phyloP scores from a whole-genome alignment of 2,888 invertebrate genomes.

The Apodemia hepburni region DNA sequence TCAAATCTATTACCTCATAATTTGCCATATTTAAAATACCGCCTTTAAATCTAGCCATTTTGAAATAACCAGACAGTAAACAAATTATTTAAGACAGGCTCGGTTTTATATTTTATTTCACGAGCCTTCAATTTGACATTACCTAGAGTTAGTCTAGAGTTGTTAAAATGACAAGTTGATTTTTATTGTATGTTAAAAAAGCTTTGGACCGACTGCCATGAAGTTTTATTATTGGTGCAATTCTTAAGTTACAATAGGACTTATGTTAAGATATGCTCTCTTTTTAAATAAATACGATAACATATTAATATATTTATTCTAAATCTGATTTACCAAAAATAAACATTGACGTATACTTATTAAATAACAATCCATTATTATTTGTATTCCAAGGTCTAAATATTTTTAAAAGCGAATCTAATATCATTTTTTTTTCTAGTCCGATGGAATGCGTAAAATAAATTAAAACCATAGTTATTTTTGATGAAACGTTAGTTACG shows the following conservation, averaged over 20 bases:
- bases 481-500: too few relatives aligned
- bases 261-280: background rate
- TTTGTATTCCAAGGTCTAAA: too few relatives aligned
- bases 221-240: conserved; percentile 4
- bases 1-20: conserved; percentile 17
- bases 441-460: too few relatives aligned
- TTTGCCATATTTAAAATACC: conserved; percentile 19
- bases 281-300: too few relatives aligned
- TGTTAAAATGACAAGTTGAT: conserved; percentile 74
- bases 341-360: too few relatives aligned
- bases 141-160: conserved; percentile 73
- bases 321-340: too few relatives aligned
- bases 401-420: too few relatives aligned
- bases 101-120: conserved; percentile 29
- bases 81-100: conserved; percentile 21
- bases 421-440: too few relatives aligned
- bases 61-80: conserved; percentile 18
- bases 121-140: conserved; percentile 69
- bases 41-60: conserved; percentile 13
- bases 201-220: conserved; percentile 12
- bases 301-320: too few relatives aligned
- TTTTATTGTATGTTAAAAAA: conserved; percentile 28
- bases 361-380: too few relatives aligned
- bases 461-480: too few relatives aligned
- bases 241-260: background rate